Conservation (phyloP, 2,888 invertebrate genomes). For the Imbricaverruca yamaguchii region DNA sequence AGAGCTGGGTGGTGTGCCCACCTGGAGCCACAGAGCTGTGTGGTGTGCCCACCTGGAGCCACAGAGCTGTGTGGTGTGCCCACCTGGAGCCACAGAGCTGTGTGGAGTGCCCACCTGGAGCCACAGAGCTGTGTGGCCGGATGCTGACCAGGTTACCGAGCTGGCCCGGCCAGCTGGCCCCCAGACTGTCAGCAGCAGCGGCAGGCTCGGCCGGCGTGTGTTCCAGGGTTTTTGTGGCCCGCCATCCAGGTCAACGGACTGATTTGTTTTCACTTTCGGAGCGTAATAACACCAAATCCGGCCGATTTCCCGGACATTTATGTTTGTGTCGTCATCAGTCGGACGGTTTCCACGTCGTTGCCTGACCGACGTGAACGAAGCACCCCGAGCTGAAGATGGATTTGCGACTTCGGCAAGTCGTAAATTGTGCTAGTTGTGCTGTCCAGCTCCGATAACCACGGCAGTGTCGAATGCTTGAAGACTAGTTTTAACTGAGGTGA, state of each 20-base stretch:
- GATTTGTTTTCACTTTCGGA: conserved; percentile 1
- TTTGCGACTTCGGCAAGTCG: background rate
- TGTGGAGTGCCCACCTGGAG: background rate
- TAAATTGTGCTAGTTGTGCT: background rate
- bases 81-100: background rate
- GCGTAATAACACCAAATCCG: conserved; percentile 15
- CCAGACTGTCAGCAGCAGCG: background rate
- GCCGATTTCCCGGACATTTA: background rate
- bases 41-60: background rate
- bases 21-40: background rate
- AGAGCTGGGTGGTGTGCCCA: background rate
- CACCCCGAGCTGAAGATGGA: background rate
- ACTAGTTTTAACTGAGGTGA: background rate
- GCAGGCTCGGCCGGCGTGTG: background rate
- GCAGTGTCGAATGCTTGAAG: background rate
- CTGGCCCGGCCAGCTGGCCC: no score
- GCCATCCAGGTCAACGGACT: background rate
- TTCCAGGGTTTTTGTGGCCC: background rate
- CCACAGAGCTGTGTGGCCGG: background rate
- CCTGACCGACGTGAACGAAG: background rate
- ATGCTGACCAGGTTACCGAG: background rate
- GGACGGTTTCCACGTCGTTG: background rate
- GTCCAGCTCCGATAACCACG: background rate
- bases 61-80: background rate
- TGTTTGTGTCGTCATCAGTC: background rate